Percentiles rank a stretch among this genome's conserved stretches.
These are phyloP conservation scores for Meiosimyza platycephala DNA, from an alignment of 2,888 invertebrate species.

Conservation along the genomic window DNA sequence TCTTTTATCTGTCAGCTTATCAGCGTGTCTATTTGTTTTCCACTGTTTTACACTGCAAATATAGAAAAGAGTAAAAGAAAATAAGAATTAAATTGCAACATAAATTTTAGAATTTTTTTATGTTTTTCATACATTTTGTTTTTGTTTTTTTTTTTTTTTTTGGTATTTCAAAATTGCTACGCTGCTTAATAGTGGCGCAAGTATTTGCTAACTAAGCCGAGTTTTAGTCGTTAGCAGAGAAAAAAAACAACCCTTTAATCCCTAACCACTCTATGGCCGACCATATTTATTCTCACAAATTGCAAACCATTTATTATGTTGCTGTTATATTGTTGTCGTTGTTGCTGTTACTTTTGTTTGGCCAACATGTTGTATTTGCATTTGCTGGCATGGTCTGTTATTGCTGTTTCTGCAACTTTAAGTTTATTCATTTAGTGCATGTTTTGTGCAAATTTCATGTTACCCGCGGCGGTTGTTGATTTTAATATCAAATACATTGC, in stretches of 20 bases:
- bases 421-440: slow-evolving; percentile 36
- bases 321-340: background rate
- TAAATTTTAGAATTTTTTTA: slow-evolving; percentile 14
- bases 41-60: slow-evolving; percentile 6
- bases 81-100: slow-evolving; percentile 29
- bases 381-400: slow-evolving; percentile 52
- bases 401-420: slow-evolving; percentile 25
- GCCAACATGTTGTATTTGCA: slow-evolving; percentile 51
- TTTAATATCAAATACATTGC: slow-evolving; percentile 21
- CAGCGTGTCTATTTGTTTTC: background rate
- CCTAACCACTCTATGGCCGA: background rate
- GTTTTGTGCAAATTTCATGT: slow-evolving; percentile 28
- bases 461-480: slow-evolving; percentile 27
- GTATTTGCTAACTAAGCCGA: slow-evolving; percentile 29
- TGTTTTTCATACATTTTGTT: slow-evolving; percentile 20
- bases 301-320: slow-evolving; percentile 29
- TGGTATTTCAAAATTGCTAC: slow-evolving; percentile 10
- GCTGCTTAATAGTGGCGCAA: slow-evolving; percentile 12
- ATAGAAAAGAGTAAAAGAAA: slow-evolving; percentile 10
- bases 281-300: slow-evolving; percentile 29
- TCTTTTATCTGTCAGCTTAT: slow-evolving; percentile 1
- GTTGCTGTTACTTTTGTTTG: slow-evolving; percentile 54
- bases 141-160: background rate
- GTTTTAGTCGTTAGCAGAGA: slow-evolving; percentile 5
- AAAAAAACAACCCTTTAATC: too few species aligned